phyloP scores from a whole-genome alignment of 2,888 invertebrate species.

The Nomada fucata region DNA sequence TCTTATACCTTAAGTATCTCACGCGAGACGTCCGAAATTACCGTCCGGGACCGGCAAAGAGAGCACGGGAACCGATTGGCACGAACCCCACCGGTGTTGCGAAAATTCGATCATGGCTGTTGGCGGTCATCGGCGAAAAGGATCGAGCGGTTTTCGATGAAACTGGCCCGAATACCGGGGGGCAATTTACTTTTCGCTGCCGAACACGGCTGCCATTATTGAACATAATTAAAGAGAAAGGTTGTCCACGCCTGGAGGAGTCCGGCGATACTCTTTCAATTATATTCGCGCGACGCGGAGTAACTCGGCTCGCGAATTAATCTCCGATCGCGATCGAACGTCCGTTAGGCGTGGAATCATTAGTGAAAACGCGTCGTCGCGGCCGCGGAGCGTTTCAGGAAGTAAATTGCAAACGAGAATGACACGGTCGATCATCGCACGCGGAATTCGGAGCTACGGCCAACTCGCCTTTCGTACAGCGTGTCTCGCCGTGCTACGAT shows the following conservation, averaged over 20 bases:
- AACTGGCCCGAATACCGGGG: background rate
- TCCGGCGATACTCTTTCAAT: constrained; percentile 22
- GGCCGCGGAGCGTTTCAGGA: background rate
- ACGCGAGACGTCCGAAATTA: constrained; percentile 33
- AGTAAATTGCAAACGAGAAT: constrained; percentile 19
- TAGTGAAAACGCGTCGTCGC: constrained; percentile 8
- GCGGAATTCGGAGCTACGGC: constrained; percentile 3
- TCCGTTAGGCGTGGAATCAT: background rate
- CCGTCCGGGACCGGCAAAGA: constrained; percentile 1
- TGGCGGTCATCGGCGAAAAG: constrained; percentile 27
- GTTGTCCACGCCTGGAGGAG: constrained; percentile 25
- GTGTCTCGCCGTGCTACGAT: constrained; percentile 18
- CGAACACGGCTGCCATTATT: constrained; percentile 51
- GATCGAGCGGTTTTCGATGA: constrained; percentile 37
- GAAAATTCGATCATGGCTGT: constrained; percentile 14
- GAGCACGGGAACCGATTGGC: background rate
- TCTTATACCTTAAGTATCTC: constrained; percentile 26
- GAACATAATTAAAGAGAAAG: constrained; percentile 71
- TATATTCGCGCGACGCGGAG: constrained; percentile 3
- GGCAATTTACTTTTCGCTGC: constrained; percentile 17
- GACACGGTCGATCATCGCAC: constrained; percentile 24
- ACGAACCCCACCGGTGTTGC: background rate
- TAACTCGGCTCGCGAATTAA: constrained; percentile 30
- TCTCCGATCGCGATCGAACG: constrained; percentile 7
- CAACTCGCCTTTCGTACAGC: background rate